Evolutionary conservation across 2,113 vertebrate genomes (phyloP).

Genomic region (Pachypanchax playfairii): DNA sequence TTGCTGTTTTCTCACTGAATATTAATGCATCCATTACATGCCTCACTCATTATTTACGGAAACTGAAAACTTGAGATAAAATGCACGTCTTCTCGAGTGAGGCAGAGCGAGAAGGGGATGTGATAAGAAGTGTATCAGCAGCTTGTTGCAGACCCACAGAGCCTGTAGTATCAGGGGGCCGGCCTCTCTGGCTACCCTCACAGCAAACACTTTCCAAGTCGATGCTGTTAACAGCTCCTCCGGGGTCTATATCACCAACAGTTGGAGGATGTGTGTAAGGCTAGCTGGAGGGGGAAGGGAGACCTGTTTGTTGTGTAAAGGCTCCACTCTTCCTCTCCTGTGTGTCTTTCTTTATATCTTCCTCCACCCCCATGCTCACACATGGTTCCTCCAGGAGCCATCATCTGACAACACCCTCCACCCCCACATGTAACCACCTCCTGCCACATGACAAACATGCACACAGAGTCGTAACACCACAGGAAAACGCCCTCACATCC

Average conservation of each 20-base stretch:
- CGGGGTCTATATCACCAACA: conserved; percentile 69
- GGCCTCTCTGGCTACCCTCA: conserved; percentile 59
- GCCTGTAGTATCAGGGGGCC: conserved; percentile 46
- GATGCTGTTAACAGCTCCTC: conserved; percentile 73
- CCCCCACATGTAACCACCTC: conserved; percentile 62
- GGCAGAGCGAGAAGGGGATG: conserved; percentile 1
- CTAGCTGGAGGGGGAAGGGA: conserved; percentile 59
- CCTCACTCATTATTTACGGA: no score
- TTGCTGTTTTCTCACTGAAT: neutral
- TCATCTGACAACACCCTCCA: conserved; percentile 74
- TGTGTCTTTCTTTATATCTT: conserved; percentile 58
- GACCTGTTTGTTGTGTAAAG: conserved; percentile 71
- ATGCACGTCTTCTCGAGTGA: neutral
- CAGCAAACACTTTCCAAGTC: conserved; percentile 65
- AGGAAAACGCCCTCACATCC: conserved; percentile 74
- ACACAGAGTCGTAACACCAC: conserved; percentile 58
- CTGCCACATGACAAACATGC: conserved; percentile 70
- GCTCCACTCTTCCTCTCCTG: conserved; percentile 59
- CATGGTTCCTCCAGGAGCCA: conserved; percentile 71
- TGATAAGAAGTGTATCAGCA: conserved; percentile 47
- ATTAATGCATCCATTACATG: neutral
- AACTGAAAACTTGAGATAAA: conserved; percentile 11
- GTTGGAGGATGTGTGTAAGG: conserved; percentile 63
- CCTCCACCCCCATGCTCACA: conserved; percentile 62
- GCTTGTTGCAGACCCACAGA: conserved; percentile 44